Percentiles rank a stretch among this genome's conserved stretches.
Evolutionary conservation across 2,113 vertebrate genomes (phyloP).

Genomic region (Paraplagusia blochii): DNA sequence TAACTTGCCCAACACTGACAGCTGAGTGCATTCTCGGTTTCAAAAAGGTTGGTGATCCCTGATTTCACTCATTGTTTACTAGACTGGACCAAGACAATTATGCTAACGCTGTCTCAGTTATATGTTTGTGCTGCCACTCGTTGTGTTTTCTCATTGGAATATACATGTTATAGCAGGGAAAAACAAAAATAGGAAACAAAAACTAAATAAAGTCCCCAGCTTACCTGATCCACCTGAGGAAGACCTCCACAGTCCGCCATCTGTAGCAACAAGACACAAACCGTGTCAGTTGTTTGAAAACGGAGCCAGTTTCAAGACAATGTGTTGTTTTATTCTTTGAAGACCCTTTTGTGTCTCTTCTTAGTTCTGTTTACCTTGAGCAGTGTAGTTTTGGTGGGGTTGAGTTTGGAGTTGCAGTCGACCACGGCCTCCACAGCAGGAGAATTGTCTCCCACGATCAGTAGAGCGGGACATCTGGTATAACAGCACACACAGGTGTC

Average conservation of each 20-base stretch:
- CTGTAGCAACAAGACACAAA: slow-evolving; percentile 55
- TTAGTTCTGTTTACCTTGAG: slow-evolving; percentile 67
- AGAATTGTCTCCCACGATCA: slow-evolving; percentile 86
- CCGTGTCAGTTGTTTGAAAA: neutral
- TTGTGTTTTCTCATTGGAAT: too few species aligned
- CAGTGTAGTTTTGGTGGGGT: slow-evolving; percentile 77
- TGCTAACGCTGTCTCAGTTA: too few species aligned
- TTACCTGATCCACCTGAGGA: slow-evolving; percentile 93
- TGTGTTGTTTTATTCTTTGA: neutral
- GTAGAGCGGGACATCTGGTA: slow-evolving; percentile 79
- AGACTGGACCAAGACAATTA: too few species aligned
- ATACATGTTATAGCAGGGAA: neutral
- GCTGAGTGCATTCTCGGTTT: too few species aligned
- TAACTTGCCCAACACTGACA: too few species aligned
- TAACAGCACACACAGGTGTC: neutral
- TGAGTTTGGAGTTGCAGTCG: slow-evolving; percentile 78
- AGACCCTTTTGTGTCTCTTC: neutral
- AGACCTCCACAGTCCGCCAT: slow-evolving; percentile 96
- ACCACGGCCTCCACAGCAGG: slow-evolving; percentile 86
- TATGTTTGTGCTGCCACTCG: too few species aligned
- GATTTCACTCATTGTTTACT: too few species aligned
- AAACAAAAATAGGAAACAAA: neutral
- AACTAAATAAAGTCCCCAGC: slow-evolving; percentile 7
- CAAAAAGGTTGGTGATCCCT: too few species aligned
- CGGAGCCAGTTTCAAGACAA: neutral